These are phyloP conservation scores for Halocaridina rubra DNA, from an alignment of 2,888 invertebrate genomes.

Conservation along the genomic window DNA sequence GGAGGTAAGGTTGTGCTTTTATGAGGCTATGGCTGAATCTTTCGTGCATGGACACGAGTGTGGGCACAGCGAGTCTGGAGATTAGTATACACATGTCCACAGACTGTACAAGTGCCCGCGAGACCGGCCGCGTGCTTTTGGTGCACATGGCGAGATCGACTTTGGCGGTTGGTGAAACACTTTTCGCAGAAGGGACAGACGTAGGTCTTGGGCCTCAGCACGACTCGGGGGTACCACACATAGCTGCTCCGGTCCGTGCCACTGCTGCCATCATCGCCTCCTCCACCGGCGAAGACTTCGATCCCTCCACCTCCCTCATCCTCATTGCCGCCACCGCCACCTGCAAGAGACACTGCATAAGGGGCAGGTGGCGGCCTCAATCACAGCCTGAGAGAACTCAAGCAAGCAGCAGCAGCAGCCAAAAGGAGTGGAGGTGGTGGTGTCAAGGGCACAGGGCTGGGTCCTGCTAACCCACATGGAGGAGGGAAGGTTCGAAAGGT, in stretches of 20 bases:
- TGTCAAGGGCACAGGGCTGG: not conserved
- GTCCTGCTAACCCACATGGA: not conserved
- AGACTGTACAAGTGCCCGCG: conserved; percentile 56
- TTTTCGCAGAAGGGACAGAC: conserved; percentile 61
- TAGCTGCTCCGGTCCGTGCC: conserved; percentile 2
- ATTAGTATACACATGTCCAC: conserved; percentile 60
- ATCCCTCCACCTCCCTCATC: not conserved
- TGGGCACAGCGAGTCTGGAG: conserved; percentile 59
- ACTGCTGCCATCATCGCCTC: not conserved
- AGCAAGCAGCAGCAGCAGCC: conserved; percentile 52
- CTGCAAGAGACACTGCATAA: conserved; percentile 60
- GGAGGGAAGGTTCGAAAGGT: not conserved
- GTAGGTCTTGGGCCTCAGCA: conserved; percentile 60
- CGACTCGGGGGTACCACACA: conserved; percentile 60
- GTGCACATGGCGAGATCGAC: conserved; percentile 59
- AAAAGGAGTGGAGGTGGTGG: too few relatives aligned
- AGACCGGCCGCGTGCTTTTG: conserved; percentile 62
- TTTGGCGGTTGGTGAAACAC: conserved; percentile 62
- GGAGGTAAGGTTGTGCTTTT: too few relatives aligned
- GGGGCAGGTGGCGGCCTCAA: conserved; percentile 58
- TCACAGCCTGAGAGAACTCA: conserved; percentile 26
- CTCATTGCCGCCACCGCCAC: conserved; percentile 40
- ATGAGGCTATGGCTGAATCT: conserved; percentile 49
- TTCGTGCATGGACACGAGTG: conserved; percentile 58
- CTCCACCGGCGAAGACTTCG: not conserved